Evolutionary conservation across 2,888 invertebrate genomes (phyloP).

Genomic region (Oxyteleia sp.): DNA sequence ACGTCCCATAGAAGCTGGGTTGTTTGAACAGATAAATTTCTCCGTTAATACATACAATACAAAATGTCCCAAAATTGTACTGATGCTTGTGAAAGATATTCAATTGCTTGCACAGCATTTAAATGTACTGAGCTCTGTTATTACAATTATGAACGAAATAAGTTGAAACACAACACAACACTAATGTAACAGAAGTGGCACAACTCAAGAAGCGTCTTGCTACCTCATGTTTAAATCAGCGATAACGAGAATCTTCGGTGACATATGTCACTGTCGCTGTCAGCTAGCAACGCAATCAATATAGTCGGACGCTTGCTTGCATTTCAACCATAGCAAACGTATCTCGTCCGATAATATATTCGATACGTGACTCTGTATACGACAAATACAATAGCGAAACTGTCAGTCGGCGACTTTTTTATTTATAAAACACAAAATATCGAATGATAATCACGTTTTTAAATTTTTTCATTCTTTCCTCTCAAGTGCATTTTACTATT

Average conservation of each 20-base stretch:
- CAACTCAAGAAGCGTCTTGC: too few relatives aligned
- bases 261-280: constrained; percentile 88
- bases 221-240: constrained; percentile 88
- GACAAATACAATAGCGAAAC: constrained; percentile 76
- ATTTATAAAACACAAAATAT: constrained; percentile 51
- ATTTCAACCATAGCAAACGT: constrained; percentile 82
- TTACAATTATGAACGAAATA: too few relatives aligned
- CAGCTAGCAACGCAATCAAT: constrained; percentile 88
- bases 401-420: constrained; percentile 64
- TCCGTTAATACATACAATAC: too few relatives aligned
- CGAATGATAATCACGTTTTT: constrained; percentile 56
- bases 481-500: too few relatives aligned
- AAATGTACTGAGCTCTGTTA: too few relatives aligned
- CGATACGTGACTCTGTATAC: constrained; percentile 86
- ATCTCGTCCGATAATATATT: constrained; percentile 85
- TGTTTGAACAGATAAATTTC: too few relatives aligned
- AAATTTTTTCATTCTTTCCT: constrained; percentile 19
- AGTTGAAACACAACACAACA: too few relatives aligned
- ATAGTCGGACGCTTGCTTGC: constrained; percentile 83
- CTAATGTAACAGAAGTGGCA: too few relatives aligned
- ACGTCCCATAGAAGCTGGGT: too few relatives aligned
- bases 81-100: too few relatives aligned
- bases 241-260: constrained; percentile 88
- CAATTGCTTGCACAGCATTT: too few relatives aligned
- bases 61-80: too few relatives aligned